Conservation (phyloP, 1,140 invertebrate species). For the Drosophila rufa region DNA sequence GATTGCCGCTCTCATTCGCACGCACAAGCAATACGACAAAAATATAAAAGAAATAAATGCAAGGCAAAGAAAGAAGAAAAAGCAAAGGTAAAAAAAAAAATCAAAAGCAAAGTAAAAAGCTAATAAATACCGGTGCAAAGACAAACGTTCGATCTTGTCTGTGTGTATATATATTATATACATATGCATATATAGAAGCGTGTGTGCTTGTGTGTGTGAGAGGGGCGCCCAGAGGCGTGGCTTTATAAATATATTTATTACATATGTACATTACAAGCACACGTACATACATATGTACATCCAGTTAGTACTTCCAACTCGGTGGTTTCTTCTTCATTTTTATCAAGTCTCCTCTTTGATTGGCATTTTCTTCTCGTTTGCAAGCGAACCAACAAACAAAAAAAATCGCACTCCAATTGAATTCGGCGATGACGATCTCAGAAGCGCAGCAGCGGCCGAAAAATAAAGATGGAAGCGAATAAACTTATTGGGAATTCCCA, state of each 20-base stretch:
- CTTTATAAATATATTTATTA: slow-evolving; percentile 15
- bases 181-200: neutral
- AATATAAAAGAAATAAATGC: slow-evolving; percentile 24
- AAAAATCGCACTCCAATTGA: slow-evolving; percentile 20
- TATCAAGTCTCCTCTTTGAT: slow-evolving; percentile 13
- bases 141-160: slow-evolving; percentile 8
- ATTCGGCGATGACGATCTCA: slow-evolving; percentile 23
- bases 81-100: slow-evolving; percentile 11
- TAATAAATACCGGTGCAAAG: slow-evolving; percentile 37
- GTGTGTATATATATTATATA: neutral
- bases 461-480: slow-evolving; percentile 7
- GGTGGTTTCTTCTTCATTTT: slow-evolving; percentile 16
- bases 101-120: slow-evolving; percentile 17
- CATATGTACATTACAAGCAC: neutral
- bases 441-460: slow-evolving; percentile 12
- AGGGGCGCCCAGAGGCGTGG: slow-evolving; percentile 21
- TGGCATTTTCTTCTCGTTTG: slow-evolving; percentile 19
- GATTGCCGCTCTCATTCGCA: slow-evolving; percentile 25
- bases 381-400: neutral
- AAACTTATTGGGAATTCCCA: slow-evolving; percentile 17
- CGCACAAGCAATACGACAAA: slow-evolving; percentile 5
- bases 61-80: slow-evolving; percentile 14
- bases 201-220: slow-evolving; percentile 3
- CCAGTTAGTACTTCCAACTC: slow-evolving; percentile 13
- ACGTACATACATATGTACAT: neutral